Conservation (phyloP, 37 sponge, comb jelly and placozoan species). For the Geodia barretti region DNA sequence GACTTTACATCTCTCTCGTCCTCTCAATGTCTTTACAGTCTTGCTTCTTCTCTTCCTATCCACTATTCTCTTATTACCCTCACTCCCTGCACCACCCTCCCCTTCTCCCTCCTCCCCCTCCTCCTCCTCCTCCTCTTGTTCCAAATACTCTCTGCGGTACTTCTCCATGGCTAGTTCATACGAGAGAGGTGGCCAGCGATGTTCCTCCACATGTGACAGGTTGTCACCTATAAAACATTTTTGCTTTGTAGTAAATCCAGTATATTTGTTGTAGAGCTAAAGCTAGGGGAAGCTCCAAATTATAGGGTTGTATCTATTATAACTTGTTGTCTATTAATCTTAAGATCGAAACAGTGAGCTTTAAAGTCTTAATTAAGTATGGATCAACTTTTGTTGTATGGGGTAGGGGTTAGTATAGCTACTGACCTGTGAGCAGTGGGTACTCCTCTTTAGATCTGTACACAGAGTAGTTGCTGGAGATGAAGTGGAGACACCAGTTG, state of each 20-base stretch:
- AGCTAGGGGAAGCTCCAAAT: not conserved
- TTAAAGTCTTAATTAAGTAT: no score
- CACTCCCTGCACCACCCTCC: not conserved
- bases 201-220: slow-evolving; percentile 21
- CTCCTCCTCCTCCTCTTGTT: slow-evolving; percentile 28
- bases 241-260: no score
- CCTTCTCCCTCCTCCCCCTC: slow-evolving; percentile 9
- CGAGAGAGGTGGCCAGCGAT: slow-evolving; percentile 86
- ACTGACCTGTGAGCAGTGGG: not conserved
- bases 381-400: no score
- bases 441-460: slow-evolving; percentile 63
- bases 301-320: not conserved
- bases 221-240: slow-evolving; percentile 9
- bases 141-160: slow-evolving; percentile 67
- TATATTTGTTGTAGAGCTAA: no score
- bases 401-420: not conserved
- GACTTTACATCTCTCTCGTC: not conserved
- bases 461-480: slow-evolving; percentile 78
- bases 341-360: no score
- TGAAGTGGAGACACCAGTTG: slow-evolving; percentile 84
- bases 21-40: not conserved
- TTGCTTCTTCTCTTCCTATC: not conserved
- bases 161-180: slow-evolving; percentile 77
- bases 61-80: not conserved
- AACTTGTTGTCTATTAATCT: no score